phyloP scores from a whole-genome alignment of 2,797 vertebrate species.

The Streptopelia turtur region DNA sequence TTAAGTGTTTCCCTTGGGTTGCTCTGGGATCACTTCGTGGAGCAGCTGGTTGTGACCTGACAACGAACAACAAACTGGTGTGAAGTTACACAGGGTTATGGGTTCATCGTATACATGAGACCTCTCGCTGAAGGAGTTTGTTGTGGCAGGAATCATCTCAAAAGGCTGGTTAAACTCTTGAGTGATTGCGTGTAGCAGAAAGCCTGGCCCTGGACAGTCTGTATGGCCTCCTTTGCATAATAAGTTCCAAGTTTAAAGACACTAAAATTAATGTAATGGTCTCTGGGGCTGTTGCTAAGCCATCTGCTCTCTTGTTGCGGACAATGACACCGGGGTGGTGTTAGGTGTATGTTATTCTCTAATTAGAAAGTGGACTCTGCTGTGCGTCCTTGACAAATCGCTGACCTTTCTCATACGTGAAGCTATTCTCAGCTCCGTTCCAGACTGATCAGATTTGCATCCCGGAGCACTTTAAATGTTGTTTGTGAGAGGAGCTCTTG shows the following conservation, averaged over 20 bases:
- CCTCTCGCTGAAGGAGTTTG: not conserved
- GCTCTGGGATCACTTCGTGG: not conserved
- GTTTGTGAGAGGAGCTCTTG: conserved; percentile 31
- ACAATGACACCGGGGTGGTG: not conserved
- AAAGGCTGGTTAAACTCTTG: not conserved
- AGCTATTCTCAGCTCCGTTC: conserved; percentile 56
- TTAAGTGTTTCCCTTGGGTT: conserved; percentile 26
- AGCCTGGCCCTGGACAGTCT: not conserved
- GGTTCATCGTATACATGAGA: not conserved
- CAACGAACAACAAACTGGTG: not conserved
- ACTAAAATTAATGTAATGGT: not conserved
- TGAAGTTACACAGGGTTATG: not conserved
- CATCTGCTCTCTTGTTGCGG: not conserved
- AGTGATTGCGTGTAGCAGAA: not conserved
- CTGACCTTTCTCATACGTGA: conserved; percentile 54
- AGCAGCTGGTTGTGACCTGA: conserved; percentile 38
- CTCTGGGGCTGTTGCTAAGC: conserved; percentile 33
- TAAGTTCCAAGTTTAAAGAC: not conserved
- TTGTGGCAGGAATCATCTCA: not conserved
- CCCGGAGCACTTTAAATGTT: not conserved
- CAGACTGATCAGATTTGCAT: conserved; percentile 40
- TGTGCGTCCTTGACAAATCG: conserved; percentile 13
- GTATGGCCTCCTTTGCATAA: not conserved
- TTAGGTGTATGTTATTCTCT: conserved; percentile 39
- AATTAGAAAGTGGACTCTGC: conserved; percentile 59